Conservation (phyloP, 2,113 vertebrate genomes). For the Sphyrna mokarran region DNA sequence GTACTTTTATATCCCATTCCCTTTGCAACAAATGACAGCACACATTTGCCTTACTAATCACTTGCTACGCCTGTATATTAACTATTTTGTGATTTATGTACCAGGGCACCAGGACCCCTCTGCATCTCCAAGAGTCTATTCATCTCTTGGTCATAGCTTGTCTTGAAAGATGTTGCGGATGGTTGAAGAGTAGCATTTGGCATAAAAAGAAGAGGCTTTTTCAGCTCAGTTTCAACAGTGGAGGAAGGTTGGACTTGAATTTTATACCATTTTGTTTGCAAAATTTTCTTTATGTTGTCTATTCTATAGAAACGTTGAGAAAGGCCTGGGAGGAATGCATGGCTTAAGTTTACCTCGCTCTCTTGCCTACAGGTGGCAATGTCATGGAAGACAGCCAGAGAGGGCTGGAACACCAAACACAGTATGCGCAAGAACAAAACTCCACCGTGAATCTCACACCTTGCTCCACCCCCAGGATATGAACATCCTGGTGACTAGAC, state of each 20-base stretch:
- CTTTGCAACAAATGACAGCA: too few species aligned
- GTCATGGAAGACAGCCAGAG: neutral
- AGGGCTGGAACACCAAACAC: neutral
- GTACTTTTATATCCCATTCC: too few species aligned
- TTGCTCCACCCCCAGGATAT: conserved; percentile 31
- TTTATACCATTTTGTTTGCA: neutral
- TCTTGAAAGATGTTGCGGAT: neutral
- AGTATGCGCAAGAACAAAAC: neutral
- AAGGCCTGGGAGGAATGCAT: neutral
- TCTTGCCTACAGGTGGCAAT: neutral
- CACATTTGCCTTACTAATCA: too few species aligned
- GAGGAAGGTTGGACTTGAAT: neutral
- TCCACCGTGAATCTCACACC: neutral
- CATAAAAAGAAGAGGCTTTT: neutral
- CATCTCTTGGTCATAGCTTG: neutral
- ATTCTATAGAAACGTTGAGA: neutral
- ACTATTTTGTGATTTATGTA: too few species aligned
- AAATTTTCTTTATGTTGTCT: neutral
- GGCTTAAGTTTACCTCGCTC: neutral
- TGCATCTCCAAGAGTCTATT: too few species aligned
- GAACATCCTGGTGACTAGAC: conserved; percentile 3
- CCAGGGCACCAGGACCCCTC: too few species aligned
- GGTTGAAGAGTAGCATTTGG: neutral
- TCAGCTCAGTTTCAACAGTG: neutral
- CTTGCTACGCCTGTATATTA: too few species aligned